Percentiles rank a stretch among this genome's conserved stretches.
Evolutionary conservation across 2,888 invertebrate genomes (phyloP).

Genomic region (Protodeltote pygarga): DNA sequence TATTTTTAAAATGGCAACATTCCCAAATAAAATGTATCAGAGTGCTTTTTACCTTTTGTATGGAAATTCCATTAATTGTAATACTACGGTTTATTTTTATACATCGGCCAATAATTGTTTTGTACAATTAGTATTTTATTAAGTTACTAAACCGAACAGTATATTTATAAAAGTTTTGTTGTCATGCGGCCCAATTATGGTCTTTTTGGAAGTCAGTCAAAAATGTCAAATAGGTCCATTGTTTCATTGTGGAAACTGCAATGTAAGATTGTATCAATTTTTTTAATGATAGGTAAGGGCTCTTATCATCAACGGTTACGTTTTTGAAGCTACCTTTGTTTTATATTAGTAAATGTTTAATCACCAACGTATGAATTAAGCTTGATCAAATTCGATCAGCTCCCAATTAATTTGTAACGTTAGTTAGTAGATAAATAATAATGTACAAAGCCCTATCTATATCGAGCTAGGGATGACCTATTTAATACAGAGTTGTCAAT

Average conservation of each 20-base stretch:
- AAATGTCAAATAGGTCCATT: no score
- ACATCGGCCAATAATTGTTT: slow-evolving; percentile 10
- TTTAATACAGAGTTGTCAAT: slow-evolving; percentile 1
- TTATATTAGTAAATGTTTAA: no score
- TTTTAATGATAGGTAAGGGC: no score
- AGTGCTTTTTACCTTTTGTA: slow-evolving; percentile 1
- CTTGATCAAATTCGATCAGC: slow-evolving; percentile 40
- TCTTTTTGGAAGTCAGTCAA: no score
- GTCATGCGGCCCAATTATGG: no score
- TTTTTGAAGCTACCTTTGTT: no score
- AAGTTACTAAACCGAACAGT: not conserved
- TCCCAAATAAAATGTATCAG: not conserved
- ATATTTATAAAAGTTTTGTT: slow-evolving; percentile 9
- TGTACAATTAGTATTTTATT: slow-evolving; percentile 7
- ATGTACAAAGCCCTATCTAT: slow-evolving; percentile 16
- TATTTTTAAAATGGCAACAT: not conserved
- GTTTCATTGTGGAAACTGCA: no score
- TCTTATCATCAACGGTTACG: no score
- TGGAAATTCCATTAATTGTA: slow-evolving; percentile 11
- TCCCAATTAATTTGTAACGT: slow-evolving; percentile 43
- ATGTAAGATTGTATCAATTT: no score
- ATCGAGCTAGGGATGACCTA: no score
- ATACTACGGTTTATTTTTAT: not conserved
- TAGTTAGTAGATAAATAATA: slow-evolving; percentile 29
- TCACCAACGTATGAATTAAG: slow-evolving; percentile 32